Percentiles rank a stretch among this genome's conserved stretches.
These are phyloP conservation scores for Rhombomys opimus DNA, from an alignment of 2,113 vertebrate species.

Conservation along the genomic window DNA sequence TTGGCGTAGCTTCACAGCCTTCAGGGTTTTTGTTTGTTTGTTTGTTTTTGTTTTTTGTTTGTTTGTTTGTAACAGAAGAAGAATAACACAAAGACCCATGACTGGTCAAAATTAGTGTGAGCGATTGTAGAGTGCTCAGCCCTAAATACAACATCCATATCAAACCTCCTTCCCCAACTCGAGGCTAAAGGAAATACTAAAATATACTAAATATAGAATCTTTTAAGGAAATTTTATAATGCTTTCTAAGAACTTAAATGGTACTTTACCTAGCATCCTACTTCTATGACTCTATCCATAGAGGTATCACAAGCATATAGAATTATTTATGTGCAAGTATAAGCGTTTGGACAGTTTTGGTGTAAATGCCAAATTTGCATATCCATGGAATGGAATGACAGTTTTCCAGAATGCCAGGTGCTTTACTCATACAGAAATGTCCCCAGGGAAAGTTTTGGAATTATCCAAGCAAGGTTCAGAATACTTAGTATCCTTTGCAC, in stretches of 20 bases:
- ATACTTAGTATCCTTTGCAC: background rate
- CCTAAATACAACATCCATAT: rapidly evolving
- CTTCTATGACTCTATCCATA: background rate
- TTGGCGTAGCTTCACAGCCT: background rate
- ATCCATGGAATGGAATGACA: background rate
- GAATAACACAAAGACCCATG: background rate
- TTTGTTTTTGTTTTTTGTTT: too few species aligned
- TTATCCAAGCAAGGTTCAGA: background rate
- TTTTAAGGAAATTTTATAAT: background rate
- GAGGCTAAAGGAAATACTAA: background rate
- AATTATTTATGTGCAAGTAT: background rate
- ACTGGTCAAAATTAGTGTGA: background rate
- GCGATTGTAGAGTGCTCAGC: too few species aligned
- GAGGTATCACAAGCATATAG: background rate
- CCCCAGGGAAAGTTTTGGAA: background rate
- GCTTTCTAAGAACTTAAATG: constrained; percentile 45
- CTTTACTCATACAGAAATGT: background rate
- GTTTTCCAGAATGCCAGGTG: background rate
- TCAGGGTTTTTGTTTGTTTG: too few species aligned
- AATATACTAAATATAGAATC: background rate
- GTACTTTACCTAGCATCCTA: background rate
- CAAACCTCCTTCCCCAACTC: background rate
- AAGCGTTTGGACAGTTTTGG: background rate
- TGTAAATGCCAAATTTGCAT: background rate
- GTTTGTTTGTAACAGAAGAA: too few species aligned